Percentiles rank a stretch among this genome's conserved stretches.
phyloP scores from a whole-genome alignment of 1,140 invertebrate species.

The Schlechtendalia chinensis region DNA sequence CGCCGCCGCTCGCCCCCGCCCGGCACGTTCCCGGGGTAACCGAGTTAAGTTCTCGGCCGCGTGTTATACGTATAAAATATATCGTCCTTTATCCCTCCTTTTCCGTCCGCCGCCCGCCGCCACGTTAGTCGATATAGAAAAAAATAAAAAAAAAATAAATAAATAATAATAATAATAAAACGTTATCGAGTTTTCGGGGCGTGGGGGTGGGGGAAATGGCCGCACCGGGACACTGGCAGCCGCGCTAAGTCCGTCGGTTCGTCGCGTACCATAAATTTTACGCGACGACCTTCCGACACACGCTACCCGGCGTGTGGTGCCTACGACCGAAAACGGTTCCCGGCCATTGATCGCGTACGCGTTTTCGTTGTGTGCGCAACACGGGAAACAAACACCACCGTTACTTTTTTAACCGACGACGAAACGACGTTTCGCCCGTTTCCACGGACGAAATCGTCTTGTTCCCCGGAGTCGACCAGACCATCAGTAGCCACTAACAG shows the following conservation, averaged over 20 bases:
- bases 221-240: constrained; percentile 24
- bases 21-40: neutral
- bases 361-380: too few species aligned
- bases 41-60: constrained; percentile 26
- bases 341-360: constrained; percentile 22
- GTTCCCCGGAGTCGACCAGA: too few species aligned
- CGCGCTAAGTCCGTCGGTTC: constrained; percentile 37
- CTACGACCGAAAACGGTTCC: constrained; percentile 2
- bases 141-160: too few species aligned
- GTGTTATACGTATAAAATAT: constrained; percentile 11
- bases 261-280: constrained; percentile 34
- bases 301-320: neutral
- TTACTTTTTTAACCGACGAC: constrained; percentile 6
- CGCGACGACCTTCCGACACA: neutral
- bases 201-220: constrained; percentile 42
- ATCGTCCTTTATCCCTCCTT: constrained; percentile 2
- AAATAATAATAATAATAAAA: neutral
- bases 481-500: too few species aligned
- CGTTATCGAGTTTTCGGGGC: constrained; percentile 44
- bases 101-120: neutral
- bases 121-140: constrained; percentile 30
- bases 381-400: neutral
- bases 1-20: neutral
- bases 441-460: too few species aligned
- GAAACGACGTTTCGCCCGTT: constrained; percentile 33